phyloP scores from a whole-genome alignment of 2,888 invertebrate species.

The Lasioglossum figueresi region DNA sequence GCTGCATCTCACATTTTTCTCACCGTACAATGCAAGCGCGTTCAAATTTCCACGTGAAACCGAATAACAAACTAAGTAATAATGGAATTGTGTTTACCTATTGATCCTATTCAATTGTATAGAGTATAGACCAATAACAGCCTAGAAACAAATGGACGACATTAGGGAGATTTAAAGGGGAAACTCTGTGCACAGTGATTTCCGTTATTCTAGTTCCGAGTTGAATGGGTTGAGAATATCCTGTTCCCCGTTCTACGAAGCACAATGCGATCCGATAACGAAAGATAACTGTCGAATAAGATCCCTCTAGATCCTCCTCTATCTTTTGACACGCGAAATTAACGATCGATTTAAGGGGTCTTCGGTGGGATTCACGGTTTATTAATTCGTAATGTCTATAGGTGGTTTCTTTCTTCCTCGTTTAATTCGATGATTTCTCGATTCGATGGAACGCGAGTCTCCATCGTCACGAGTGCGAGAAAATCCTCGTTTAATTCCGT shows the following conservation, averaged over 20 bases:
- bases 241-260: neutral
- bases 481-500: constrained; percentile 52
- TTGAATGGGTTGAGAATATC: neutral
- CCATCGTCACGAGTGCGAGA: constrained; percentile 6
- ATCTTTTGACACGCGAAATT: constrained; percentile 37
- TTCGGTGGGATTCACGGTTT: constrained; percentile 37
- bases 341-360: constrained; percentile 37
- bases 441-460: constrained; percentile 15
- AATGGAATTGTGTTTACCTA: no score
- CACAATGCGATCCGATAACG: neutral
- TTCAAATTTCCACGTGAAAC: no score
- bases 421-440: constrained; percentile 41
- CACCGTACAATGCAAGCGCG: no score
- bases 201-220: neutral
- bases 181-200: neutral
- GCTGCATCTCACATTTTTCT: no score
- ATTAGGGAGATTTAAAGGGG: neutral
- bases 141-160: neutral
- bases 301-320: constrained; percentile 13
- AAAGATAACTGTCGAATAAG: neutral
- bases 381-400: constrained; percentile 41
- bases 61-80: no score
- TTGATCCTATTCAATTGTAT: neutral
- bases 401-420: constrained; percentile 20
- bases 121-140: neutral